Evolutionary conservation across 2,113 vertebrate species (phyloP), one percentile per base, ranked within the genome.

Genomic region (Chaetops frenatus): DNA sequence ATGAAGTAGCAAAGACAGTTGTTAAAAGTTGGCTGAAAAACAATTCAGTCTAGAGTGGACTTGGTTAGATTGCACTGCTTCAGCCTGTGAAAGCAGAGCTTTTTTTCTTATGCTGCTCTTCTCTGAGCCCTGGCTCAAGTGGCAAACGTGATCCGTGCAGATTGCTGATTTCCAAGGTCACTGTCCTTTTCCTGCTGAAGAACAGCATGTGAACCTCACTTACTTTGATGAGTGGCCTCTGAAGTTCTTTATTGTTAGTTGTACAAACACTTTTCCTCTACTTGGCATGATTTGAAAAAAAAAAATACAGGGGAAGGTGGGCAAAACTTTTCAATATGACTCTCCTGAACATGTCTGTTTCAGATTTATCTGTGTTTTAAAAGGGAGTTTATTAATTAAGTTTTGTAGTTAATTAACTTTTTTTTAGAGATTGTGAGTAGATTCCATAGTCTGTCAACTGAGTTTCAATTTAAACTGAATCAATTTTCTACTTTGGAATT

Each of bases 61-160:
- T 66, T 31, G 19, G 24, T 58, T 23, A 15, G 35, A 9, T 29
- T 35, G 35, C 16, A 1, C 15, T 81, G 60, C 48, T 78, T 61
- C 35, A 78, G n/a, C 23, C 15, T 24, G 15, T 44, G 35, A 38
- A 58, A 72, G 53, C 69, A 35, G 65, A 76, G 45, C 23, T 50
- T 23, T 81, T 81, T 57, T 48, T 36, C 15, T 64, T 72, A 2
- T 1, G 4, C 40, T 91, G 62, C 45, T 38, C 17, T 58, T 44
- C 19, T 7, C 57, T 36, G 48, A 72, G 27, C 79, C 57, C 53
- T 80, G 45, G 6, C 51, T 65, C 0, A 0, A 19, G 35, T 35
- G 36, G 51, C 54, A 61, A 8, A 50, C 0, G 0, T 54, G 19
- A 18, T 88, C 33, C 0, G 0, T 40, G 14, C 25, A 54, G 31